Percentiles rank a stretch among this genome's conserved stretches.
Evolutionary conservation across 2,888 invertebrate genomes (phyloP).

Genomic region (Eilema griseolum): DNA sequence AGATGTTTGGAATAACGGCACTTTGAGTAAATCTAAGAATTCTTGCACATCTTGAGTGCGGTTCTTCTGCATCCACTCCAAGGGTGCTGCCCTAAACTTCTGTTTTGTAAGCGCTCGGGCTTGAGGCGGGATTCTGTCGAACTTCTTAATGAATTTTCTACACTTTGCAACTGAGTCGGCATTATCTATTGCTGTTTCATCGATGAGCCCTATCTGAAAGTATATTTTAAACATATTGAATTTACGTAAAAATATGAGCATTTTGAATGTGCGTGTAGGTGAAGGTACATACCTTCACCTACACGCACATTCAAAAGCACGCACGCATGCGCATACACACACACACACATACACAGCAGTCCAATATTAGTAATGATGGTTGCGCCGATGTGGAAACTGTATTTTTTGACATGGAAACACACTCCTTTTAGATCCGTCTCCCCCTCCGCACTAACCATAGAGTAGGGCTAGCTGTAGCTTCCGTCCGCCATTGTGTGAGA

Average conservation of each 20-base stretch:
- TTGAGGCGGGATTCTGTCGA: constrained; percentile 88
- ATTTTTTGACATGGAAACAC: no score
- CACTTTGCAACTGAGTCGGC: constrained; percentile 90
- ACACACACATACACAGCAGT: no score
- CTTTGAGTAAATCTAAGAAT: constrained; percentile 87
- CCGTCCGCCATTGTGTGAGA: no score
- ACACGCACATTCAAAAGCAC: no score
- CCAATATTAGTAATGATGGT: no score
- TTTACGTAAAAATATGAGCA: not conserved
- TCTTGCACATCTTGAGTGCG: constrained; percentile 88
- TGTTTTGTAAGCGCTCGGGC: constrained; percentile 88
- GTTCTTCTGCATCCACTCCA: constrained; percentile 86
- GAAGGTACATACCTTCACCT: constrained; percentile 51
- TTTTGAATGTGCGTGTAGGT: no score
- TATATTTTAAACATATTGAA: constrained; percentile 46
- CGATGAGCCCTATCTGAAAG: constrained; percentile 90
- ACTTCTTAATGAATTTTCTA: constrained; percentile 88
- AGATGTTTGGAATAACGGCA: constrained; percentile 90
- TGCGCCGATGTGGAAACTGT: no score
- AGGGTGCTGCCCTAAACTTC: constrained; percentile 77
- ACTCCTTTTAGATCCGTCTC: no score
- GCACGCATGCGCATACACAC: no score
- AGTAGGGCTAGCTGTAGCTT: no score
- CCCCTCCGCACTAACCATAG: no score
- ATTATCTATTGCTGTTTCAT: constrained; percentile 90